These are phyloP conservation scores for Drosophila suboccidentalis DNA, from an alignment of 2,888 invertebrate genomes.

Conservation along the genomic window DNA sequence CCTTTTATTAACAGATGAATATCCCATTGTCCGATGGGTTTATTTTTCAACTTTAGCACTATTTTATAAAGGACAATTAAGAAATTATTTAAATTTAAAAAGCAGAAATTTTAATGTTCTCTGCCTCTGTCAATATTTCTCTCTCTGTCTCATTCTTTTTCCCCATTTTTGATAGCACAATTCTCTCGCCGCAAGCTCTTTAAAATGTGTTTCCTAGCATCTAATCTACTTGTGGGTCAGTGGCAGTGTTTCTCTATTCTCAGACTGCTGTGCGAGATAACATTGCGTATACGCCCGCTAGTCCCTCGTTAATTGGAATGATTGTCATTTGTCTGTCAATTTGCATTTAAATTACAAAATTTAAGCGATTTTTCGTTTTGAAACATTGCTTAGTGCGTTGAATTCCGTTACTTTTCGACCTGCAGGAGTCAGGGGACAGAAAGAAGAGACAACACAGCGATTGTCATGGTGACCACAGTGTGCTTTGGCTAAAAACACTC, in stretches of 20 bases:
- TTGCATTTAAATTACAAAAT: constrained; percentile 83
- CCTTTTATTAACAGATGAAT: too few species aligned
- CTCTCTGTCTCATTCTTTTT: too few species aligned
- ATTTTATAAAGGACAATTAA: too few species aligned
- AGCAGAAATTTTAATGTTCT: too few species aligned
- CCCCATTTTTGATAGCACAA: background rate
- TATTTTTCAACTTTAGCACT: too few species aligned
- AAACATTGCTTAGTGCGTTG: constrained; percentile 26
- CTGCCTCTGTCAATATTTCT: too few species aligned
- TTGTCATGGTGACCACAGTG: constrained; percentile 48
- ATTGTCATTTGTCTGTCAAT: constrained; percentile 79
- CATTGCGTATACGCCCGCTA: constrained; percentile 70
- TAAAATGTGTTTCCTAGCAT: constrained; percentile 47
- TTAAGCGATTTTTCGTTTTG: constrained; percentile 57
- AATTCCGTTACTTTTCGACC: constrained; percentile 39
- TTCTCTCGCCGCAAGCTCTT: constrained; percentile 36
- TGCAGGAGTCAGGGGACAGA: background rate
- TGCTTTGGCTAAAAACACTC: constrained; percentile 19
- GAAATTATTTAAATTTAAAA: too few species aligned
- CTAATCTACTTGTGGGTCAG: constrained; percentile 13
- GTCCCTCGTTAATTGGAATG: constrained; percentile 80
- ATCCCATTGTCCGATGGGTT: too few species aligned
- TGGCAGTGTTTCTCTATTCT: constrained; percentile 15
- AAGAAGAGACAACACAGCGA: constrained; percentile 25
- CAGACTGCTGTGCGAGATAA: constrained; percentile 1